Evolutionary conservation across 2,113 vertebrate genomes (phyloP), one percentile per base, ranked within the genome.

Genomic region (Lepus europaeus): DNA sequence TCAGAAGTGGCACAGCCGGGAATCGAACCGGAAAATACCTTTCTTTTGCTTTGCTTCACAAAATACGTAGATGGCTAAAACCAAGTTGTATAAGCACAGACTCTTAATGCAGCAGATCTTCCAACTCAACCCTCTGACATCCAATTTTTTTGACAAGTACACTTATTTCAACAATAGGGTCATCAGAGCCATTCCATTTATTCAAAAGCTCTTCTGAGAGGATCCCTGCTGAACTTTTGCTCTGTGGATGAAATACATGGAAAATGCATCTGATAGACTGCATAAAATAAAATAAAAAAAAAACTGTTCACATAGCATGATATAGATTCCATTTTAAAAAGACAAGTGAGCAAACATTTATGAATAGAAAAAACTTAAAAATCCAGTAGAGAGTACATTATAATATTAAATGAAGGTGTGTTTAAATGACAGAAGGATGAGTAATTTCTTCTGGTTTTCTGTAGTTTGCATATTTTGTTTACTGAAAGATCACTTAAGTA

Each of bases 381-480:
- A 31, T 56, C 79, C 70, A 7, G 33, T 80, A 92, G 72, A 78
- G 89, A 73, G n/a, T 56, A 78, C 79, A 73, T 49, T 20, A 7
- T 7, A 77, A 66, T 83, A 73, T 85, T 89, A 79, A 92, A 64
- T 88, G 45, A 89, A 84, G 27, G 45, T 89, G 23, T 33, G 1
- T 73, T 78, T 80, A n/a, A 56, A 39, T 70, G 78, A 78, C 17
- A 70, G 56, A 76, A 79, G 7, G n/a, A 51, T 4, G 11, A 87
- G n/a, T 73, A 14, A 64, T 94, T 89, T 93, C 23, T 78, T 77
- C 64, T 81, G 14, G 81, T 77, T 89, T 83, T 91, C 36, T 68
- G 23, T 64, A 80, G 64, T 59, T 56, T 31, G 20, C 36, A 53
- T 78, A 20, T 89, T 92, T 88, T 89, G 39, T 95, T 92, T 53